A percentile compares a stretch with the other conserved stretches of the same genome.
Evolutionary conservation across 2,888 invertebrate genomes (phyloP).

Genomic region (Troides aeacus): DNA sequence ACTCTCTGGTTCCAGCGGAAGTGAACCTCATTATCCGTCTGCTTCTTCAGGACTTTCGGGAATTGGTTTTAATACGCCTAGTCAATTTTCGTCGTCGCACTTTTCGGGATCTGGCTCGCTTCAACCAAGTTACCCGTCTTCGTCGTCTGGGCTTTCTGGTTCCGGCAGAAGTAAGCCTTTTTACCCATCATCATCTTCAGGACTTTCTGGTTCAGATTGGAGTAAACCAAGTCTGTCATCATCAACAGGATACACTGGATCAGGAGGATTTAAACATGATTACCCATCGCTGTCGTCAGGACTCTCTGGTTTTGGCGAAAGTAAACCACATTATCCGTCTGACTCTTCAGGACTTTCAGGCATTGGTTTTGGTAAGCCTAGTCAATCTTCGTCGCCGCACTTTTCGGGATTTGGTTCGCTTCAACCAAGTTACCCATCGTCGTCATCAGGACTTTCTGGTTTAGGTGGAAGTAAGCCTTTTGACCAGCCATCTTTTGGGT

Average conservation of each 20-base stretch:
- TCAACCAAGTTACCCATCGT: slow-evolving; percentile 22
- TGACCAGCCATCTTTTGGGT: too few species aligned
- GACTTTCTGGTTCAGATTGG: slow-evolving; percentile 31
- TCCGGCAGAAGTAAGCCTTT: slow-evolving; percentile 6
- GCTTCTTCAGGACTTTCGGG: slow-evolving; percentile 19
- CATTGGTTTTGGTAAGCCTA: slow-evolving; percentile 26
- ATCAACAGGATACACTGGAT: slow-evolving; percentile 29
- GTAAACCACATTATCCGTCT: slow-evolving; percentile 20
- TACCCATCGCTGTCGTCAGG: slow-evolving; percentile 36
- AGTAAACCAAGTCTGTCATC: slow-evolving; percentile 24
- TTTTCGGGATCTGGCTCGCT: slow-evolving; percentile 33
- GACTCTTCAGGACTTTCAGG: slow-evolving; percentile 35
- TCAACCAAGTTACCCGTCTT: slow-evolving; percentile 29
- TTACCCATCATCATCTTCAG: slow-evolving; percentile 27
- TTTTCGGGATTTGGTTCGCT: background rate
- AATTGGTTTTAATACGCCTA: slow-evolving; percentile 12
- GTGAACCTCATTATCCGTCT: slow-evolving; percentile 10
- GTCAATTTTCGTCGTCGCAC: slow-evolving; percentile 30
- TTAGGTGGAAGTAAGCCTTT: too few species aligned
- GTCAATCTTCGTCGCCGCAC: slow-evolving; percentile 29
- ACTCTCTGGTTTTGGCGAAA: slow-evolving; percentile 31
- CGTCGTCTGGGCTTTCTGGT: slow-evolving; percentile 37
- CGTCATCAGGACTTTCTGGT: slow-evolving; percentile 35
- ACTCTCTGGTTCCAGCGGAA: slow-evolving; percentile 32
- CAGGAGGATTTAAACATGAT: background rate